phyloP scores from a whole-genome alignment of 2,888 invertebrate genomes.

The Pardosa pseudoannulata region DNA sequence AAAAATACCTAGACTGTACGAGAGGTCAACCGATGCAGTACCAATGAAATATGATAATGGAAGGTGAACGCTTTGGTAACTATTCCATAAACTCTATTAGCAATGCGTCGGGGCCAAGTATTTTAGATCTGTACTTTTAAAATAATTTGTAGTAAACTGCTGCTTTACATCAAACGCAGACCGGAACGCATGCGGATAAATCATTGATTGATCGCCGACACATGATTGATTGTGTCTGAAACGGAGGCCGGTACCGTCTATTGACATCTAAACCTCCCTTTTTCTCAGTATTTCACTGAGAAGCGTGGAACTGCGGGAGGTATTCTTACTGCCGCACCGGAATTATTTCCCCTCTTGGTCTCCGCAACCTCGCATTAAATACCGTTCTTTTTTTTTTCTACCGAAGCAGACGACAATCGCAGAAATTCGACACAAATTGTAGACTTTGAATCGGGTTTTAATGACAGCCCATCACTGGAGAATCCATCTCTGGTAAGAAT shows the following conservation, averaged over 20 bases:
- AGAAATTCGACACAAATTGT: neutral
- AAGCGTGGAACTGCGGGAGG: too few relatives aligned
- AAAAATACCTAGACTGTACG: too few relatives aligned
- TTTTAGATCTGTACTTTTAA: neutral
- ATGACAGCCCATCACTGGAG: neutral
- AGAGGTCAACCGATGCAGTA: too few relatives aligned
- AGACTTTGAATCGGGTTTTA: constrained; percentile 6
- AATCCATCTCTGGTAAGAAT: neutral
- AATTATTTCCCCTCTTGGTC: neutral
- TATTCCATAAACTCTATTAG: too few relatives aligned
- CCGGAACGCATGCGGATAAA: neutral
- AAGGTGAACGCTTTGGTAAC: too few relatives aligned
- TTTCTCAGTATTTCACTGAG: too few relatives aligned
- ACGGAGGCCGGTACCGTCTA: too few relatives aligned
- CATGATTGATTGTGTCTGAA: neutral
- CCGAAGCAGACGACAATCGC: neutral
- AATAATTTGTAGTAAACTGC: neutral
- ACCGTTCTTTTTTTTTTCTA: too few relatives aligned
- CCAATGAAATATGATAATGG: too few relatives aligned
- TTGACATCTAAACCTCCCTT: too few relatives aligned
- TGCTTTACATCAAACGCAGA: neutral
- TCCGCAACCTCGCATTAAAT: neutral
- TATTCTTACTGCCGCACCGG: too few relatives aligned
- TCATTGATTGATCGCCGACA: neutral
- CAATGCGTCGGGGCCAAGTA: neutral